Evolutionary conservation across 1,140 invertebrate genomes (phyloP).

Genomic region (Sogatella furcifera): DNA sequence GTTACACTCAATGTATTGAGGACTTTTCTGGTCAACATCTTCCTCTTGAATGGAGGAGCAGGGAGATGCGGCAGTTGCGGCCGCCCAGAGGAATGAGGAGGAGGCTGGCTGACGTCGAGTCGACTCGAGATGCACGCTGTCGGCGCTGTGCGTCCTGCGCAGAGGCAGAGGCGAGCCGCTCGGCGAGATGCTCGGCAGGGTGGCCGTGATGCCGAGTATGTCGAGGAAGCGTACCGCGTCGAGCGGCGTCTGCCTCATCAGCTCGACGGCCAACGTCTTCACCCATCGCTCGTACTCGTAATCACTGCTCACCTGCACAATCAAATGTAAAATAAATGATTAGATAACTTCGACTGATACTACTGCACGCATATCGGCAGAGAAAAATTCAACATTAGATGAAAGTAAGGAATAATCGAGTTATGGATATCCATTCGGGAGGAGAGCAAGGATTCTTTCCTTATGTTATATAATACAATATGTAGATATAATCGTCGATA

Average conservation of each 20-base stretch:
- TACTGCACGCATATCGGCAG: no score
- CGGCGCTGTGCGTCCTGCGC: slow-evolving; percentile 19
- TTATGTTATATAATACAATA: no score
- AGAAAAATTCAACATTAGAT: no score
- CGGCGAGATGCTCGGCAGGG: neutral
- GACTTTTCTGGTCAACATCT: neutral
- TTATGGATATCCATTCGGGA: no score
- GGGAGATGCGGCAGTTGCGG: neutral
- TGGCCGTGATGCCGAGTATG: slow-evolving; percentile 31
- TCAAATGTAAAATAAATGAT: no score
- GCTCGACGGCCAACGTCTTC: slow-evolving; percentile 45
- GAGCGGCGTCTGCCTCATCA: slow-evolving; percentile 50
- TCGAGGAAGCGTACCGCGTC: slow-evolving; percentile 40
- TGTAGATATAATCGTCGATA: no score
- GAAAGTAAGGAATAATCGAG: no score
- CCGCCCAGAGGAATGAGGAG: neutral
- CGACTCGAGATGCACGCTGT: neutral
- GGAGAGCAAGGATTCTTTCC: no score
- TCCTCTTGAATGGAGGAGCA: neutral
- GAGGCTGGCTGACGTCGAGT: neutral
- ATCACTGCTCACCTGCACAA: slow-evolving; percentile 40
- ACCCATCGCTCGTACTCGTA: slow-evolving; percentile 49
- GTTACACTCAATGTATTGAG: neutral
- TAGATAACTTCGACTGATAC: no score
- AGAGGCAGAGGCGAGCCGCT: slow-evolving; percentile 27